These are phyloP conservation scores for Synanceia verrucosa DNA, from an alignment of 2,797 vertebrate genomes.

Conservation along the genomic window DNA sequence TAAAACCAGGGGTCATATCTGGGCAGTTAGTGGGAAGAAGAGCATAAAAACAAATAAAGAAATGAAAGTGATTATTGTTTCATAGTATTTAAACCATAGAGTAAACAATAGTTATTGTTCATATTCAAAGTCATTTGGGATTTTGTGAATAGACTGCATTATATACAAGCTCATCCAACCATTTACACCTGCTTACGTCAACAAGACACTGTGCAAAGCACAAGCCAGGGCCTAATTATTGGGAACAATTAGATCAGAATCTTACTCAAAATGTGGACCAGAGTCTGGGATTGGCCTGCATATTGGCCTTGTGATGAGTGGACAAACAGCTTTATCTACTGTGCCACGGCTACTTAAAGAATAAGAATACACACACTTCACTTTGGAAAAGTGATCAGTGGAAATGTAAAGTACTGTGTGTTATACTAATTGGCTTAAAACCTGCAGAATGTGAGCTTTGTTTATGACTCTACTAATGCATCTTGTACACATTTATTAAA, in stretches of 20 bases:
- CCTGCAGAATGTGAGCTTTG: not conserved
- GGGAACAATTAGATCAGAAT: not conserved
- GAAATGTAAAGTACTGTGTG: not conserved
- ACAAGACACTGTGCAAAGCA: not conserved
- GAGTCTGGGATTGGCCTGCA: not conserved
- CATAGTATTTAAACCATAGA: not conserved
- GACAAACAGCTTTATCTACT: not conserved
- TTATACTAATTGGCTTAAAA: not conserved
- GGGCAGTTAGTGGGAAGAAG: slow-evolving; percentile 3
- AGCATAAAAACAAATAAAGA: not conserved
- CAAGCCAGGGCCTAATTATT: not conserved
- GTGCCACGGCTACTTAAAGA: not conserved
- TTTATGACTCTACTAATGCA: not conserved
- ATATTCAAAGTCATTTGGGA: slow-evolving; percentile 1
- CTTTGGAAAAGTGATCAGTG: not conserved
- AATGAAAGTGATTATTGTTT: not conserved
- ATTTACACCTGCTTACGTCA: not conserved
- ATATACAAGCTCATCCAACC: slow-evolving; percentile 4
- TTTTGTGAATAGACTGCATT: slow-evolving; percentile 12
- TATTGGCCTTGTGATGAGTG: slow-evolving; percentile 10
- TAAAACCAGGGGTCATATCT: slow-evolving; percentile 66
- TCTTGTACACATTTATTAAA: not conserved
- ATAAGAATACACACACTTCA: not conserved
- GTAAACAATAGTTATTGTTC: not conserved
- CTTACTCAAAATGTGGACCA: slow-evolving; percentile 5